Conservation (phyloP, 2,888 invertebrate species). For the Geophilus truncorum region DNA sequence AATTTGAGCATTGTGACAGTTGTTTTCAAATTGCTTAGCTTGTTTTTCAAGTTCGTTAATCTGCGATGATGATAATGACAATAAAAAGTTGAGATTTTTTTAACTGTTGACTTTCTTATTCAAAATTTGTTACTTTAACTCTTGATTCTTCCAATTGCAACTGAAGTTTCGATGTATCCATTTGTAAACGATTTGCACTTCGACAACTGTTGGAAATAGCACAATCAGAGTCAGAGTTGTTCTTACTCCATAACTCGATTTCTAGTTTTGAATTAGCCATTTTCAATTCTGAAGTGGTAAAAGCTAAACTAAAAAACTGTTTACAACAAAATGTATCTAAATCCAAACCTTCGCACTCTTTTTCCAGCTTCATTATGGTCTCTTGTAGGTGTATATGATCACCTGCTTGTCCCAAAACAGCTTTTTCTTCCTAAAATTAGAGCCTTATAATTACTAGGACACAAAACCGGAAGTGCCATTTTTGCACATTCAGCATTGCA, state of each 20-base stretch:
- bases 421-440: neutral
- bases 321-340: neutral
- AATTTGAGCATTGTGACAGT: neutral
- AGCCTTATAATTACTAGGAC: neutral
- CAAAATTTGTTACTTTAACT: neutral
- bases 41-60: neutral
- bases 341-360: neutral
- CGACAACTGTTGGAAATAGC: neutral
- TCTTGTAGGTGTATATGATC: neutral
- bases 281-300: neutral
- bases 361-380: neutral
- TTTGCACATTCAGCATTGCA: no score
- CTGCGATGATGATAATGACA: no score
- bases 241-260: neutral
- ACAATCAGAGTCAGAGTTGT: neutral
- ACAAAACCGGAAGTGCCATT: no score
- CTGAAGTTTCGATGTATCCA: neutral
- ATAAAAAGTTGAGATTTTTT: no score
- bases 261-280: neutral
- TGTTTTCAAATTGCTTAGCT: neutral
- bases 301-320: neutral
- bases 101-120: neutral
- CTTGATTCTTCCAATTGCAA: neutral
- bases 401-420: neutral
- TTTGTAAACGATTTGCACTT: neutral